A percentile compares a stretch with the other conserved stretches of the same genome.
Conservation (phyloP, 2,888 invertebrate genomes). For the Thymelicus sylvestris region DNA sequence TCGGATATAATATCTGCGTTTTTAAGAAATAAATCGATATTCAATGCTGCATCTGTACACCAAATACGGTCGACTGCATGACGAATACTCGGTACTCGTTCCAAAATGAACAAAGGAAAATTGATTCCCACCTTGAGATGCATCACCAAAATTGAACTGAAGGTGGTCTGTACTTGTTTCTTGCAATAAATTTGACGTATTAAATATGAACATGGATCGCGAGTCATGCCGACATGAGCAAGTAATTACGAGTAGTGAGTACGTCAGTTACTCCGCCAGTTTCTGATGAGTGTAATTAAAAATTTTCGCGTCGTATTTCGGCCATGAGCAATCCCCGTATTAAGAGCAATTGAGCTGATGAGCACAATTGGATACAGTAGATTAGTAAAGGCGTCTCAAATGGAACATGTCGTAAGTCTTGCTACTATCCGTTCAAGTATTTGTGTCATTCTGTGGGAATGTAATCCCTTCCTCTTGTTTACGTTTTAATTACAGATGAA, state of each 20-base stretch:
- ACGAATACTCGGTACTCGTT: slow-evolving; percentile 22
- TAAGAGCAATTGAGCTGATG: slow-evolving; percentile 80
- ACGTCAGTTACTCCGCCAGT: slow-evolving; percentile 47
- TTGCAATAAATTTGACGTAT: slow-evolving; percentile 39
- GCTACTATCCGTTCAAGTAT: slow-evolving; percentile 29
- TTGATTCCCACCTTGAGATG: slow-evolving; percentile 30
- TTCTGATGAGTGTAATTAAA: slow-evolving; percentile 66
- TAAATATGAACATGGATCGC: slow-evolving; percentile 37
- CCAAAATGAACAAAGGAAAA: slow-evolving; percentile 29
- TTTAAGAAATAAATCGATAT: slow-evolving; percentile 32
- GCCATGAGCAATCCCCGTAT: slow-evolving; percentile 71
- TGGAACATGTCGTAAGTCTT: slow-evolving; percentile 62
- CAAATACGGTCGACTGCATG: slow-evolving; percentile 34
- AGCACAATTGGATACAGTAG: slow-evolving; percentile 77
- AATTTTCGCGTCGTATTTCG: slow-evolving; percentile 70
- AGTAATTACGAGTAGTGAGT: slow-evolving; percentile 57
- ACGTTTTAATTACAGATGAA: slow-evolving; percentile 29
- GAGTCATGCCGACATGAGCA: slow-evolving; percentile 46
- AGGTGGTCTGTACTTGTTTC: slow-evolving; percentile 27
- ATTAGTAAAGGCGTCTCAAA: slow-evolving; percentile 76
- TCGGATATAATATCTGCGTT: slow-evolving; percentile 7
- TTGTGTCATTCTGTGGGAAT: slow-evolving; percentile 42
- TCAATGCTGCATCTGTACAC: slow-evolving; percentile 24
- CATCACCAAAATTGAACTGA: slow-evolving; percentile 31
- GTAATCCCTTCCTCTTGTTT: slow-evolving; percentile 39